Evolutionary conservation across 2,797 vertebrate species (phyloP).

Genomic region (Oreonectes daqikongensis): DNA sequence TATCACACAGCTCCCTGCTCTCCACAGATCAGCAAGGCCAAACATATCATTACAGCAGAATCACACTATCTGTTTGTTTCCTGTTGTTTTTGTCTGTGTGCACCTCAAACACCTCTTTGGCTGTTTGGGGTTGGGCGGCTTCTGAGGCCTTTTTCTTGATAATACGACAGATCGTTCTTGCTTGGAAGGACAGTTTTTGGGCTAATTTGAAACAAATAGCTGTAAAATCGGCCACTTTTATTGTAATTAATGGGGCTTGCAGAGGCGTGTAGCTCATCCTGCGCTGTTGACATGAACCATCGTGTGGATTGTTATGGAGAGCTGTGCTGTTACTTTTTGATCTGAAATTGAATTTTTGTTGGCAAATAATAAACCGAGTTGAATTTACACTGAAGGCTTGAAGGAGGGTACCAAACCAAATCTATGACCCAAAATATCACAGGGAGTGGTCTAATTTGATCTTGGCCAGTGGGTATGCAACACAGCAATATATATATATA

Average conservation of each 20-base stretch:
- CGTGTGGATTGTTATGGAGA: not conserved
- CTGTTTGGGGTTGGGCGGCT: not conserved
- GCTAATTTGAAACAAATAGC: constrained; percentile 3
- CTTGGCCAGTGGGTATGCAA: too few relatives aligned
- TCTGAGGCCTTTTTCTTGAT: constrained; percentile 2
- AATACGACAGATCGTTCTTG: constrained; percentile 15
- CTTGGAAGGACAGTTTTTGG: not conserved
- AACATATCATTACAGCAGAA: constrained; percentile 41
- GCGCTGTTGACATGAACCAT: not conserved
- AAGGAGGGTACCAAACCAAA: not conserved
- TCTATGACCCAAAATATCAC: too few relatives aligned
- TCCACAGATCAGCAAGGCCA: constrained; percentile 30
- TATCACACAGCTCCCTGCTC: constrained; percentile 15
- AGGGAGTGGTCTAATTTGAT: too few relatives aligned
- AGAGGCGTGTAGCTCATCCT: not conserved
- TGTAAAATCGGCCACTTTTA: constrained; percentile 1
- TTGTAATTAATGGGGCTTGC: not conserved
- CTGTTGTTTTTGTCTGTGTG: constrained; percentile 24
- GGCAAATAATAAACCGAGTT: not conserved
- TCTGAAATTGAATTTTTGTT: not conserved
- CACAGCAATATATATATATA: too few relatives aligned
- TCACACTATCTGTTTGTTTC: constrained; percentile 33
- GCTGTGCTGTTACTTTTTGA: not conserved
- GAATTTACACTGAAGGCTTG: not conserved
- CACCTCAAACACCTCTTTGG: constrained; percentile 16